These are phyloP conservation scores for Stratiomys singularior DNA, from an alignment of 2,888 invertebrate species.

Conservation along the genomic window DNA sequence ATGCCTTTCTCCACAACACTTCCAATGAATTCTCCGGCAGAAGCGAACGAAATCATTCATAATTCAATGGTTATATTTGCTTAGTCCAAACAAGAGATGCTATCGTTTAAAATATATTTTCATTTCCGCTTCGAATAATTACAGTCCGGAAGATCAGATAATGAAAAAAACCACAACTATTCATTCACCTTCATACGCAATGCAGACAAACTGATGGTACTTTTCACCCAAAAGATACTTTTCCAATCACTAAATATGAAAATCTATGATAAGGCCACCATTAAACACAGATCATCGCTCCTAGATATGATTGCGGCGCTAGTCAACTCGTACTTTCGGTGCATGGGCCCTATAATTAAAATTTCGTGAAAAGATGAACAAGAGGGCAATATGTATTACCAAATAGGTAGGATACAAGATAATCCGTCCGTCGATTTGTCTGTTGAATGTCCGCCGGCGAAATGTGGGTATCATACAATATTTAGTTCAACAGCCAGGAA, in stretches of 20 bases:
- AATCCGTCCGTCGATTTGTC: slow-evolving; percentile 12
- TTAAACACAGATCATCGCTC: slow-evolving; percentile 32
- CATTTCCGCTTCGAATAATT: slow-evolving; percentile 40
- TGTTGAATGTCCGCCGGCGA: slow-evolving; percentile 35
- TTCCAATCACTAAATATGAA: slow-evolving; percentile 36
- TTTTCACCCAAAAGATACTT: slow-evolving; percentile 4
- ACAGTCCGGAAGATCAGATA: slow-evolving; percentile 40
- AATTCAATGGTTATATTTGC: slow-evolving; percentile 4
- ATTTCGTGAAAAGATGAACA: slow-evolving; percentile 18
- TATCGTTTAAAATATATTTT: slow-evolving; percentile 30
- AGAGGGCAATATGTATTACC: neutral
- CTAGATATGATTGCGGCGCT: slow-evolving; percentile 38
- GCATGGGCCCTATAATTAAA: slow-evolving; percentile 40
- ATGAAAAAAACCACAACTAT: neutral
- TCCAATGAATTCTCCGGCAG: too few species aligned
- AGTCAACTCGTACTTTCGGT: slow-evolving; percentile 36
- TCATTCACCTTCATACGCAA: too few species aligned
- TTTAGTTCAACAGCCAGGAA: neutral
- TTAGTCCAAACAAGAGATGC: slow-evolving; percentile 7
- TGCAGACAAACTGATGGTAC: neutral
- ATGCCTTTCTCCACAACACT: too few species aligned
- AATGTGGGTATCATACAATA: slow-evolving; percentile 25
- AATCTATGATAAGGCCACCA: slow-evolving; percentile 34
- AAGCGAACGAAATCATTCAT: slow-evolving; percentile 2
- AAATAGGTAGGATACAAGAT: slow-evolving; percentile 22